Conservation (phyloP, 2,113 vertebrate genomes). For the Rhodinocichla rosea region DNA sequence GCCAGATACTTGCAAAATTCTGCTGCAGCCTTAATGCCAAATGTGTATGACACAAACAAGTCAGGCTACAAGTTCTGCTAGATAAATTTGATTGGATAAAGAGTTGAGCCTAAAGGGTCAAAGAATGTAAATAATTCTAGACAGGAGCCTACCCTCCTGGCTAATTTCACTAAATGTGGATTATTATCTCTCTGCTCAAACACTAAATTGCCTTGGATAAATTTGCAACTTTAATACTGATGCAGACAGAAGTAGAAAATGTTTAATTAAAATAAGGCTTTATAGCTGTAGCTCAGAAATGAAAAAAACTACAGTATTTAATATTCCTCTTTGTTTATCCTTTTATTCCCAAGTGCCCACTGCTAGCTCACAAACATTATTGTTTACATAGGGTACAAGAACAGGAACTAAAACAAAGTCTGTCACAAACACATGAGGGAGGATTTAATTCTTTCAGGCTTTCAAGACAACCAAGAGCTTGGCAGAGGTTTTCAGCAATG, state of each 20-base stretch:
- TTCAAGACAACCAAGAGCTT: not conserved
- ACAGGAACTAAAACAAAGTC: not conserved
- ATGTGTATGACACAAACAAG: constrained; percentile 1
- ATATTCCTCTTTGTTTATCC: constrained; percentile 2
- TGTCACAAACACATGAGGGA: not conserved
- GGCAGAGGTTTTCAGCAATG: not conserved
- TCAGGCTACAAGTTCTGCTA: constrained; percentile 9
- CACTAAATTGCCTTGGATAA: constrained; percentile 18
- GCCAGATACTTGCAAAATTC: constrained; percentile 15
- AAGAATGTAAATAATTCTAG: constrained; percentile 31
- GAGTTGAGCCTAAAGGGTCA: constrained; percentile 16
- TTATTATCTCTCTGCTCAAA: not conserved
- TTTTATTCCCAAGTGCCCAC: not conserved
- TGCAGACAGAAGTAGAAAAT: not conserved
- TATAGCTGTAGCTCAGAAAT: not conserved
- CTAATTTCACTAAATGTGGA: constrained; percentile 18
- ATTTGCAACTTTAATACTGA: constrained; percentile 2
- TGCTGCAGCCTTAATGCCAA: constrained; percentile 12
- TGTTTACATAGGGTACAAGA: not conserved
- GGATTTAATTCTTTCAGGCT: not conserved
- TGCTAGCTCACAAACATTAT: not conserved
- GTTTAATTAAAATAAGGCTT: constrained; percentile 41
- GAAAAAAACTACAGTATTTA: not conserved
- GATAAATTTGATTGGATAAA: constrained; percentile 3
- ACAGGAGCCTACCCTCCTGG: not conserved